These are phyloP conservation scores for Plusia festucae DNA, from an alignment of 2,888 invertebrate genomes.

Conservation along the genomic window DNA sequence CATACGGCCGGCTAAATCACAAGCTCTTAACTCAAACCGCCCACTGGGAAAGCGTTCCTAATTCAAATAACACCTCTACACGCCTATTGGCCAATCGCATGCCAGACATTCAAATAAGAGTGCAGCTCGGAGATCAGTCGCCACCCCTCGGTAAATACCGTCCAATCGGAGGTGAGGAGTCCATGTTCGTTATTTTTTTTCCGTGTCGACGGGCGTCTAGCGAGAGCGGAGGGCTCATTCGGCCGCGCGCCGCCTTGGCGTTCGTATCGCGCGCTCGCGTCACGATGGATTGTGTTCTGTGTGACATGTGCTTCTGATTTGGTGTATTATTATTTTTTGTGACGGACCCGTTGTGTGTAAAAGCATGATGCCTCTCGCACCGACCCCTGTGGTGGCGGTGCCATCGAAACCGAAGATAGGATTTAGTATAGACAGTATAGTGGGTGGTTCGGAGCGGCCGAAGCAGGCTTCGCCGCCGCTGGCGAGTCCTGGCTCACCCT, in stretches of 20 bases:
- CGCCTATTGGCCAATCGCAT: slow-evolving; percentile 73
- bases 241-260: slow-evolving; percentile 88
- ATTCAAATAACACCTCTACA: slow-evolving; percentile 81
- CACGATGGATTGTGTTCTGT: slow-evolving; percentile 87
- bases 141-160: slow-evolving; percentile 71
- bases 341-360: slow-evolving; percentile 81
- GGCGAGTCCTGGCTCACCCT: slow-evolving; percentile 86
- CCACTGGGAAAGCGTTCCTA: slow-evolving; percentile 82
- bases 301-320: slow-evolving; percentile 86
- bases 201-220: slow-evolving; percentile 71
- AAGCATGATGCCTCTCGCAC: slow-evolving; percentile 98
- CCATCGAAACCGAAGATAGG: slow-evolving; percentile 98
- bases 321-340: slow-evolving; percentile 77
- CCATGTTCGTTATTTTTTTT: slow-evolving; percentile 83
- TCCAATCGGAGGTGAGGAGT: slow-evolving; percentile 78
- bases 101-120: slow-evolving; percentile 73
- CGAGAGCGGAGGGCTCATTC: slow-evolving; percentile 77
- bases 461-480: slow-evolving; percentile 89
- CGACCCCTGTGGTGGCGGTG: slow-evolving; percentile 97
- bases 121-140: slow-evolving; percentile 66
- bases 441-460: slow-evolving; percentile 91
- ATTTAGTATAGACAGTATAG: slow-evolving; percentile 98
- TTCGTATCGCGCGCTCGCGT: slow-evolving; percentile 85
- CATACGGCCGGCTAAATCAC: slow-evolving; percentile 83
- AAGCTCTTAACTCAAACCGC: slow-evolving; percentile 79